These are phyloP conservation scores for Podarcis raffonei DNA, from an alignment of 2,113 vertebrate species.

Conservation along the genomic window DNA sequence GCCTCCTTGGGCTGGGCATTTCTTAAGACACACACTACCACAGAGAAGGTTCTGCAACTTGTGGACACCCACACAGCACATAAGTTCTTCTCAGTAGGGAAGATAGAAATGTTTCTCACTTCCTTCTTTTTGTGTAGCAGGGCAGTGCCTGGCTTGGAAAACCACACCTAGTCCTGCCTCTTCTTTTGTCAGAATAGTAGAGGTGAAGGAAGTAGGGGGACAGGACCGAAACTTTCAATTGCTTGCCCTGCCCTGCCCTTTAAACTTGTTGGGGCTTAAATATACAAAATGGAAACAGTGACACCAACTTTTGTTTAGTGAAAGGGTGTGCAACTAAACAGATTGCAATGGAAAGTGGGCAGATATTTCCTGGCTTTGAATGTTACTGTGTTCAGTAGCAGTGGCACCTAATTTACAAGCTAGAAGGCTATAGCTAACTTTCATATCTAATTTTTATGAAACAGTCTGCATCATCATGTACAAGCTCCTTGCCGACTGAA, in stretches of 20 bases:
- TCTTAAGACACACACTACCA: neutral
- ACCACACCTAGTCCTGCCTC: neutral
- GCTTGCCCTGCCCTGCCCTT: neutral
- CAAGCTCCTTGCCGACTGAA: neutral
- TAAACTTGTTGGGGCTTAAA: neutral
- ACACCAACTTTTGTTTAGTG: no score
- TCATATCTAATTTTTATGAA: neutral
- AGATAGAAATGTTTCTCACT: neutral
- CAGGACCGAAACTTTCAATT: neutral
- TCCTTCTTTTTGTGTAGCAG: neutral
- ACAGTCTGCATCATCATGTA: neutral
- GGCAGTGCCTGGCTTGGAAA: neutral
- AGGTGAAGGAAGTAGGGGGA: no score
- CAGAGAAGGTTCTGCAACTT: neutral
- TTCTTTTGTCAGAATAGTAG: neutral
- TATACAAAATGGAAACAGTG: neutral
- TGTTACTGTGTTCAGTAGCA: neutral
- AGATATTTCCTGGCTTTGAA: neutral
- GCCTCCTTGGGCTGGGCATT: neutral
- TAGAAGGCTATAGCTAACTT: neutral
- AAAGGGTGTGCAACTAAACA: neutral
- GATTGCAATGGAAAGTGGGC: neutral
- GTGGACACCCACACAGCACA: neutral
- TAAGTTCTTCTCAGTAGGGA: neutral
- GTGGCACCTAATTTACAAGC: neutral